phyloP scores from a whole-genome alignment of 2,797 vertebrate species.

The Pipistrellus nathusii region DNA sequence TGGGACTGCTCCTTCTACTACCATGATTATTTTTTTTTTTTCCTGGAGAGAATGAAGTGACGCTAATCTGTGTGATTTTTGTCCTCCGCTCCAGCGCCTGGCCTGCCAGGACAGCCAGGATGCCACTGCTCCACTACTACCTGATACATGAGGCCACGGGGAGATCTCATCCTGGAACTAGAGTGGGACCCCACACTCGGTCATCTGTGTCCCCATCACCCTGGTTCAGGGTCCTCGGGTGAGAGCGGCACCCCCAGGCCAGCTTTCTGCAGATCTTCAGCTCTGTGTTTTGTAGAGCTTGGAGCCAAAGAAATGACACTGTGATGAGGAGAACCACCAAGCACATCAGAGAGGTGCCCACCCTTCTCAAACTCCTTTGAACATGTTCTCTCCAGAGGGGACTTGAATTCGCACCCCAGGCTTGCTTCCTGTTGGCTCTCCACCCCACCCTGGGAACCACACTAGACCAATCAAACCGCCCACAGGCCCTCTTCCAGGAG shows the following conservation, averaged over 20 bases:
- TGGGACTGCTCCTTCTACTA: constrained; percentile 72
- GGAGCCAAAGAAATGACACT: constrained; percentile 39
- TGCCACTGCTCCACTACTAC: constrained; percentile 66
- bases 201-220: neutral
- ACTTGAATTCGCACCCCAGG: rapidly evolving
- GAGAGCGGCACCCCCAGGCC: neutral
- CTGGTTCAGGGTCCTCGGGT: neutral
- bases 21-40: constrained; percentile 66
- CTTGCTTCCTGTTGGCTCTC: neutral
- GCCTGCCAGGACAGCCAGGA: constrained; percentile 69
- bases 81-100: constrained; percentile 71
- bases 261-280: neutral
- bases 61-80: constrained; percentile 79
- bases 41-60: constrained; percentile 81
- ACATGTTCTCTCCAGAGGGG: too few species aligned
- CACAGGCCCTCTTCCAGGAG: neutral
- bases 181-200: neutral
- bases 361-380: neutral
- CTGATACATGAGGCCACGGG: constrained; percentile 57
- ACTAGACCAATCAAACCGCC: too few species aligned
- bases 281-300: constrained; percentile 24
- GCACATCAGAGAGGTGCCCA: neutral
- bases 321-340: neutral
- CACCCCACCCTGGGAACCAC: neutral
- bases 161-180: constrained; percentile 14